Base-by-base conservation (phyloP, 2,113 vertebrate genomes). In the Poicephalus meyeri region DNA sequence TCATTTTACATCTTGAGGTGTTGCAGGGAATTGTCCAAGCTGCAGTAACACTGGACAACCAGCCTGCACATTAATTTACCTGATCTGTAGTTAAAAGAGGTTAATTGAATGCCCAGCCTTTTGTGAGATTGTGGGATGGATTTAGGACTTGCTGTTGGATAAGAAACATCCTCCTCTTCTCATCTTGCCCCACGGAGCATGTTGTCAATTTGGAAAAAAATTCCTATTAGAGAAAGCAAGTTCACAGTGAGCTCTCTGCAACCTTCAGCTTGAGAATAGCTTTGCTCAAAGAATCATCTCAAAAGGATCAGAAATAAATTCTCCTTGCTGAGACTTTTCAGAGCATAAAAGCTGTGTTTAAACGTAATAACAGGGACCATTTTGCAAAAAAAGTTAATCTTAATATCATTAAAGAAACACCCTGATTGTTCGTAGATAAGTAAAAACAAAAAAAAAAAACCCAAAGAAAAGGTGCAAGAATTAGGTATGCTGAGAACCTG, bases 1-100 rank as follows among this genome's bases (percentile, higher is more conserved):
- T 79, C 10, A 13, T 53, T 41, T 60, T 16, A 3, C 3, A 0
- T 24, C 0, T 8, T 61, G 47, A 18, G 46, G 7, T 31, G 23
- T 4, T 58, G 53, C 3, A 58, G 55, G 56, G 35, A 85, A 14
- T 17, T 4, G 8, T 21, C 47, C 24, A 10, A 52, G 17, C 37
- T 26, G 16, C 25, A 47, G 50, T 61, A 23, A 50, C 7, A 5
- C 8, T 33, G 52, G 7, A 29, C 16, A 46, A 14, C 4, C 31
- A 76, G 35, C 9, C 10, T 56, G 37, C 29, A 33, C 15, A 24
- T 64, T 39, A 26, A 5, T 56, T 71, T 66, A n/a, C 28, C 24
- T 41, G 8, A 18, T 42, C 37, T 41, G 21, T 35, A 37, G 65
- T 72, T 80, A n/a, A 65, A 74, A 49, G 9, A 8, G 8, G 7